Conservation (phyloP, 1,140 invertebrate genomes). For the Episyrphus balteatus region DNA sequence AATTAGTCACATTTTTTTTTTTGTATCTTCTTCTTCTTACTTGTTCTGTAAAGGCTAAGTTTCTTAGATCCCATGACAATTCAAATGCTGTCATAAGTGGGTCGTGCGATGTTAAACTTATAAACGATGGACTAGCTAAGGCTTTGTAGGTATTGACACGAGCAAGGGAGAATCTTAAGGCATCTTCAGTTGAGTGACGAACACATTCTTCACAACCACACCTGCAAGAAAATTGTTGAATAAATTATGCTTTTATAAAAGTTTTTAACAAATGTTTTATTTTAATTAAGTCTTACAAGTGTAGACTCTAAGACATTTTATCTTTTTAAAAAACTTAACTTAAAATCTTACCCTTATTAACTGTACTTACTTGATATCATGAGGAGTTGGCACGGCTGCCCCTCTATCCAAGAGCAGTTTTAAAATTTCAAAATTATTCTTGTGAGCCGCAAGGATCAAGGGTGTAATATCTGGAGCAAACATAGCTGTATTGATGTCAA, state of each 20-base stretch:
- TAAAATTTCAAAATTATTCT: conserved; percentile 91
- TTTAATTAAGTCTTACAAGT: too few species aligned
- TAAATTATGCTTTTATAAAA: too few species aligned
- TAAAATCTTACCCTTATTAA: too few species aligned
- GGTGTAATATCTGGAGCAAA: conserved; percentile 90
- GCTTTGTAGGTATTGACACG: conserved; percentile 88
- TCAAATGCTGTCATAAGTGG: conserved; percentile 75
- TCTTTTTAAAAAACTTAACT: too few species aligned
- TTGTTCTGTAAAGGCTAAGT: conserved; percentile 65
- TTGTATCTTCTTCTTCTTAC: background rate
- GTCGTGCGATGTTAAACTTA: conserved; percentile 73
- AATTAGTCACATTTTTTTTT: background rate
- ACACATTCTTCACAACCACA: conserved; percentile 75
- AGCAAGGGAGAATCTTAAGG: conserved; percentile 74
- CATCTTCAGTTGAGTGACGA: conserved; percentile 56
- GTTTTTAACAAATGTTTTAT: too few species aligned
- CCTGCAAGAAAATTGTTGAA: conserved; percentile 31
- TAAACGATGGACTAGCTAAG: conserved; percentile 79
- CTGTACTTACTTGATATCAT: conserved; percentile 57
- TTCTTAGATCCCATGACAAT: conserved; percentile 69
- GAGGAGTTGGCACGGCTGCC: conserved; percentile 74
- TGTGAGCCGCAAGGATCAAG: conserved; percentile 79
- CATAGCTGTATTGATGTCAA: conserved; percentile 65
- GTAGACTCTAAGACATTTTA: too few species aligned
- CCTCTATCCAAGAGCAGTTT: conserved; percentile 82